phyloP scores from a whole-genome alignment of 2,797 vertebrate genomes.

The Capromys pilorides region DNA sequence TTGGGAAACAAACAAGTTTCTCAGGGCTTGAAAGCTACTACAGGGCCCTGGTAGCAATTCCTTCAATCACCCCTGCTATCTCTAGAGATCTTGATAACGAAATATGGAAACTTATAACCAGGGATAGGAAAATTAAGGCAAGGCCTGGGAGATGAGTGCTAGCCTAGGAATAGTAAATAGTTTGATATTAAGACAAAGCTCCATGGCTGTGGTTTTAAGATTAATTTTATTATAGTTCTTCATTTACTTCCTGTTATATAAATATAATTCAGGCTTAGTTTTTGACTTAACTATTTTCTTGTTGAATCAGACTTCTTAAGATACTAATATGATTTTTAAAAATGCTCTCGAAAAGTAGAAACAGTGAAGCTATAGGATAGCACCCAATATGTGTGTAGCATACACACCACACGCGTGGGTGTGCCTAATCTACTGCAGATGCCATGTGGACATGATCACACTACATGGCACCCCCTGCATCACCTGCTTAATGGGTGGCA shows the following conservation, averaged over 20 bases:
- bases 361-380: neutral
- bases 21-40: constrained; percentile 4
- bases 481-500: neutral
- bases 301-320: constrained; percentile 10
- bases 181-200: neutral
- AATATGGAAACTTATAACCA: neutral
- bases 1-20: neutral
- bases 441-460: neutral
- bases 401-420: neutral
- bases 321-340: constrained; percentile 2
- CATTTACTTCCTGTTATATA: neutral
- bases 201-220: neutral
- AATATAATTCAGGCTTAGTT: constrained; percentile 16
- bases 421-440: neutral
- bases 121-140: neutral
- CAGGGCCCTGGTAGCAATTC: neutral
- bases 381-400: neutral
- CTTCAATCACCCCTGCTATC: neutral
- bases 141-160: neutral
- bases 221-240: constrained; percentile 20
- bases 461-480: neutral
- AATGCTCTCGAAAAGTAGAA: neutral
- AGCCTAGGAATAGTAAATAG: neutral
- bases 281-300: neutral
- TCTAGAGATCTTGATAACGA: neutral